phyloP scores from a whole-genome alignment of 2,888 invertebrate genomes.

The Acanthosepion pharaonis region DNA sequence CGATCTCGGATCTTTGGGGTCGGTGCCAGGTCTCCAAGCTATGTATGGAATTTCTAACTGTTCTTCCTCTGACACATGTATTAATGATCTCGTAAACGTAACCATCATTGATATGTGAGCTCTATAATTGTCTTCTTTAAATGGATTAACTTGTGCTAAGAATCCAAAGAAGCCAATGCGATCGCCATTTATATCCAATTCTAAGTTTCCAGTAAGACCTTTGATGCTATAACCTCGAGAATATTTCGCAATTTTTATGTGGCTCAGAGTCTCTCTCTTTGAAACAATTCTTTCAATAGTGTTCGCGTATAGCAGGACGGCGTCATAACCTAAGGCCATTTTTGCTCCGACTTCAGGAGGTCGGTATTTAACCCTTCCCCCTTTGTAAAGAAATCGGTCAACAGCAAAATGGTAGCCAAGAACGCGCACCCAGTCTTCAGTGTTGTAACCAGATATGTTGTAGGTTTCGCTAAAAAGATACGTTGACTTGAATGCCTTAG shows the following conservation, averaged over 20 bases:
- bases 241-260: constrained; percentile 50
- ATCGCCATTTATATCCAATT: constrained; percentile 55
- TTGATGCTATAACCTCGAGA: constrained; percentile 52
- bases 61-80: background rate
- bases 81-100: background rate
- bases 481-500: background rate
- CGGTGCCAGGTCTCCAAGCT: background rate
- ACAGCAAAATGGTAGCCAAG: background rate
- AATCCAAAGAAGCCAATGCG: constrained; percentile 57
- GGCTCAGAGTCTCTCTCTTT: constrained; percentile 52
- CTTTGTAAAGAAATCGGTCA: background rate
- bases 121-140: background rate
- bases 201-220: constrained; percentile 55
- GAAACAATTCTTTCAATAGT: constrained; percentile 53
- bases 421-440: background rate
- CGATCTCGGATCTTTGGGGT: background rate
- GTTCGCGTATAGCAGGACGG: constrained; percentile 52
- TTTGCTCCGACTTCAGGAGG: constrained; percentile 48
- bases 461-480: background rate
- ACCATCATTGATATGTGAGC: background rate
- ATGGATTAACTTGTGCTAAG: constrained; percentile 53
- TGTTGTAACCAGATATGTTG: background rate
- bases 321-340: constrained; percentile 59
- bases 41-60: background rate
- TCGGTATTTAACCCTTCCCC: background rate